Conservation (phyloP, 1,140 invertebrate genomes). For the Pseudomyrmex cubaensis region DNA sequence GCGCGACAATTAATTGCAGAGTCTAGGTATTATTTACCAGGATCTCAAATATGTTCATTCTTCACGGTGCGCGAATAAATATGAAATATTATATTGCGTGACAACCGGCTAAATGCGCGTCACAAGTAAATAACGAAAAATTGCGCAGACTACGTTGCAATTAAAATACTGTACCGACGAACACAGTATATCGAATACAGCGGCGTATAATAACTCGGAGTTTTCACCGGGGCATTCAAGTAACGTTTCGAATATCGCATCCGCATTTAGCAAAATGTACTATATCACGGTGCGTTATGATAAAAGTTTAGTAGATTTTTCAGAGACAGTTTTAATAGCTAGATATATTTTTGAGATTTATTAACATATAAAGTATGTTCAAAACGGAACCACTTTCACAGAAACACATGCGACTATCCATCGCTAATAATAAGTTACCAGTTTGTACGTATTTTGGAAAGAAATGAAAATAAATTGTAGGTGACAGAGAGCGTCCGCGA, state of each 20-base stretch:
- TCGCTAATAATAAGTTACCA: slow-evolving; percentile 33
- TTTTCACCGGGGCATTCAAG: neutral
- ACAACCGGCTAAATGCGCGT: neutral
- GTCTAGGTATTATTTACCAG: slow-evolving; percentile 19
- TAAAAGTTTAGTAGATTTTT: slow-evolving; percentile 54
- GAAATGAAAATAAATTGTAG: neutral
- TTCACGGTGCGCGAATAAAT: neutral
- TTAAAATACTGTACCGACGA: slow-evolving; percentile 25
- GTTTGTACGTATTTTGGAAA: slow-evolving; percentile 20
- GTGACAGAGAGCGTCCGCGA: slow-evolving; percentile 4
- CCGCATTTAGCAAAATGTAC: neutral
- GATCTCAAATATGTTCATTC: slow-evolving; percentile 24
- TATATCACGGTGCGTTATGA: neutral
- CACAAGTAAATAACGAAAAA: slow-evolving; percentile 46
- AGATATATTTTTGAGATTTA: slow-evolving; percentile 36
- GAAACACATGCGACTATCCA: neutral
- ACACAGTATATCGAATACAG: slow-evolving; percentile 11
- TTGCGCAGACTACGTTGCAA: slow-evolving; percentile 15
- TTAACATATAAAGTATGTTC: slow-evolving; percentile 31
- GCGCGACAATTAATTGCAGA: slow-evolving; percentile 33
- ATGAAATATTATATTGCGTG: slow-evolving; percentile 5
- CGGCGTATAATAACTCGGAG: neutral
- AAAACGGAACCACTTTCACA: neutral
- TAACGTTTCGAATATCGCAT: slow-evolving; percentile 19
- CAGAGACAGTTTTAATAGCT: slow-evolving; percentile 34